phyloP scores from a whole-genome alignment of 2,113 vertebrate species.

The Archocentrus centrarchus region DNA sequence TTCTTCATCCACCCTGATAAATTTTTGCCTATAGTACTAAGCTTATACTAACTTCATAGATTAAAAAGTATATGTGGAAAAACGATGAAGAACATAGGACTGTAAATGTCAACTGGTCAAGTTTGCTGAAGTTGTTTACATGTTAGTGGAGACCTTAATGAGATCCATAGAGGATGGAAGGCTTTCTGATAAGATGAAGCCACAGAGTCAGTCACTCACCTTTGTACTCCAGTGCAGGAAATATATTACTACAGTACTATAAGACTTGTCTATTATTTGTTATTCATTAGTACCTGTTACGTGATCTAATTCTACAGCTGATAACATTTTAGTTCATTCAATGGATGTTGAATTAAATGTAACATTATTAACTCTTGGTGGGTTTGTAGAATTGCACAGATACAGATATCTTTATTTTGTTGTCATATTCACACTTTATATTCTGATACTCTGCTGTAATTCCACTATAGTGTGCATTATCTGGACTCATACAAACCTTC shows the following conservation, averaged over 20 bases:
- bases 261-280: neutral
- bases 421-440: too few species aligned
- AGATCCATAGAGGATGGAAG: neutral
- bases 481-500: too few species aligned
- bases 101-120: neutral
- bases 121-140: neutral
- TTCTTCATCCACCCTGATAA: too few species aligned
- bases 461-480: too few species aligned
- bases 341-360: too few species aligned
- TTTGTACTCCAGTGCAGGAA: accelerated
- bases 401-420: too few species aligned
- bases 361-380: too few species aligned
- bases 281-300: too few species aligned
- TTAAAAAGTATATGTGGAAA: neutral
- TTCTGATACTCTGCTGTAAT: too few species aligned
- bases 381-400: too few species aligned
- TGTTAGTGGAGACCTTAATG: too few species aligned
- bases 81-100: accelerated
- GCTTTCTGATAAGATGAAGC: neutral
- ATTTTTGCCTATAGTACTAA: neutral
- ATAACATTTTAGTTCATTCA: too few species aligned
- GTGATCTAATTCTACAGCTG: neutral
- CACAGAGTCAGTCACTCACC: neutral
- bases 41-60: accelerated
- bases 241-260: neutral